Percentiles rank a stretch among this genome's conserved stretches.
phyloP scores from a whole-genome alignment of 2,888 invertebrate species.

The Adelognathus sp. region DNA sequence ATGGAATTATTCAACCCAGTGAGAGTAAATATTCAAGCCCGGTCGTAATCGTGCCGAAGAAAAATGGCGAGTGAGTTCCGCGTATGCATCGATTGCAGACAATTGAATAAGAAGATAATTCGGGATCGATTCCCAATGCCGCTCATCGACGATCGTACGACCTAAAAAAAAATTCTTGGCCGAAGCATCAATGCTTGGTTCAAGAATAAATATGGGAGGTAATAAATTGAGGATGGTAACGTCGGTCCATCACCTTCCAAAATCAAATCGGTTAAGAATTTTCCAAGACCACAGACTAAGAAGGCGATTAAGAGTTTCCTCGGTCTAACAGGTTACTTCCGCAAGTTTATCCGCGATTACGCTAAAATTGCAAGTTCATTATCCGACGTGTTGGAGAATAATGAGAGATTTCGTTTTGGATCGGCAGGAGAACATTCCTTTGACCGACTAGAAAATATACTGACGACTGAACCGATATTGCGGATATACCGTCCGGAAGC shows the following conservation, averaged over 20 bases:
- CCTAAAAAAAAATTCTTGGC: no score
- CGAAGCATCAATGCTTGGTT: no score
- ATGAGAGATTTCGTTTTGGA: constrained; percentile 69
- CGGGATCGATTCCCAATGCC: constrained; percentile 65
- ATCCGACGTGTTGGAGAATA: constrained; percentile 62
- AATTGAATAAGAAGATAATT: constrained; percentile 57
- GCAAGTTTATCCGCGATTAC: constrained; percentile 73
- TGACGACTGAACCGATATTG: constrained; percentile 35
- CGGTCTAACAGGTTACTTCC: constrained; percentile 73
- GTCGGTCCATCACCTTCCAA: constrained; percentile 68
- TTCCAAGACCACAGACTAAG: no score
- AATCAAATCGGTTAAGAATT: constrained; percentile 64
- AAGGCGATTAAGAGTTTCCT: constrained; percentile 73
- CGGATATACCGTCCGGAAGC: constrained; percentile 28
- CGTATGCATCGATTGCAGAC: constrained; percentile 64
- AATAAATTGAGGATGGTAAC: constrained; percentile 66
- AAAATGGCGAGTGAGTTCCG: constrained; percentile 52
- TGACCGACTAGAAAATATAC: background rate
- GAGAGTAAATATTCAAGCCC: constrained; percentile 56
- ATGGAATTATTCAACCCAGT: constrained; percentile 56
- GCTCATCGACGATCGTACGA: constrained; percentile 64
- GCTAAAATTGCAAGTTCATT: constrained; percentile 71
- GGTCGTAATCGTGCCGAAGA: constrained; percentile 62
- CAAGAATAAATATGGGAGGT: no score
- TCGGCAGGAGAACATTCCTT: background rate